Evolutionary conservation across 2,797 vertebrate species (phyloP).

Genomic region (Onychomys torridus): DNA sequence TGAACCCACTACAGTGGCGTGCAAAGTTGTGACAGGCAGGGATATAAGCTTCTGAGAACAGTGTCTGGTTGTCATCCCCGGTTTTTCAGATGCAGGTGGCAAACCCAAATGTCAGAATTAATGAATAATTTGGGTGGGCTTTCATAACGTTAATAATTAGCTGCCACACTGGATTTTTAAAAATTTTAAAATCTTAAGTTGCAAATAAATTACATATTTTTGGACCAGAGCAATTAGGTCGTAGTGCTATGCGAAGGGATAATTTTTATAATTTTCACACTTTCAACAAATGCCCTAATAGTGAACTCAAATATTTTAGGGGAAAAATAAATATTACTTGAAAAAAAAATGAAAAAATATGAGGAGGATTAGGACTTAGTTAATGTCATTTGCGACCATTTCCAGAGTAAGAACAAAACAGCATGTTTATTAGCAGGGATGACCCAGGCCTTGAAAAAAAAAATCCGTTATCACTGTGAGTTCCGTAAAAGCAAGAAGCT

Average conservation of each 20-base stretch:
- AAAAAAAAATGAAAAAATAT: constrained; percentile 22
- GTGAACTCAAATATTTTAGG: background rate
- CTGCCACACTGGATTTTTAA: background rate
- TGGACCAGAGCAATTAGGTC: background rate
- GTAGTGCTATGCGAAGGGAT: background rate
- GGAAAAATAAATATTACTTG: constrained; percentile 53
- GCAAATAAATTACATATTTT: constrained; percentile 7
- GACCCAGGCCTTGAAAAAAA: constrained; percentile 55
- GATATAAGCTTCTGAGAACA: background rate
- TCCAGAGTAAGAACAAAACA: constrained; percentile 20
- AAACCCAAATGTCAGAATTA: background rate
- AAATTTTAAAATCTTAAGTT: background rate
- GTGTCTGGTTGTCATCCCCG: background rate
- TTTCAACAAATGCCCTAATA: constrained; percentile 19
- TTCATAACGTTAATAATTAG: background rate
- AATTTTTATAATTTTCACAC: constrained; percentile 5
- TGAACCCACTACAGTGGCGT: background rate
- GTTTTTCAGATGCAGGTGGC: constrained; percentile 2
- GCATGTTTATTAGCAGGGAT: background rate
- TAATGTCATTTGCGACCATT: background rate
- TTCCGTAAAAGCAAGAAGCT: constrained; percentile 54
- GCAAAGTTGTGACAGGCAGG: constrained; percentile 3
- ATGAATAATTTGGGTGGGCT: background rate
- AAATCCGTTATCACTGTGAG: background rate
- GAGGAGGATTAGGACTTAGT: background rate